Base-by-base conservation (phyloP, 1,140 invertebrate genomes). In the Ephestia elutella region DNA sequence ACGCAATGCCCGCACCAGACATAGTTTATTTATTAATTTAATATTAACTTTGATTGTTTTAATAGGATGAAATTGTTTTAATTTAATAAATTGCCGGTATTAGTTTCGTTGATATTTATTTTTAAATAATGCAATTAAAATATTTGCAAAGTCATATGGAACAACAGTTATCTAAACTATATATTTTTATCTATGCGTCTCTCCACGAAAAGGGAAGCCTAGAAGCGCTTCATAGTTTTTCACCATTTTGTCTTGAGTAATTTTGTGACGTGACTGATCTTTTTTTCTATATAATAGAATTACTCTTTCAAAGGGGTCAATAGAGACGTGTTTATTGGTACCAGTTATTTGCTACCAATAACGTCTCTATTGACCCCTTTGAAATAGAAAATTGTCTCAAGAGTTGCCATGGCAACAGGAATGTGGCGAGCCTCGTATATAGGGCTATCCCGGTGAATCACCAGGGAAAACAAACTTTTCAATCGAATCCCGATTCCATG, bases 1-100 rank as follows among this genome's bases (percentile, higher is more conserved):
- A 83, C 75, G 75, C 78, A 75, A 75, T 9, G 21, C 72, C 78
- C 75, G 75, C 75, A 77, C 70, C 63, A 55, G 71, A 70, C 66
- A 69, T 66, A 65, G 67, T 71, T 69, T 73, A 73, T 74, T 70
- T 75, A 71, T 73, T 70, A 68, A 75, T 71, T 76, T 75, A 68
- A 79, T 76, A 66, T 44, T 44, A 15, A 44, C 38, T 44, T 44
- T 44, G 38, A 44, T 44, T 44, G 38, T 44, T 44, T 44, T 15
- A 44, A 44, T 13, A 44, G 15, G 38, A 44, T 44, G 38, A 44
- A 59, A 56, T 9, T 15, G 13, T n/a, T 1, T 7, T 15, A 15
- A 44, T 15, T 44, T 44, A 44, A 15, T 17, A 15, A n/a, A 9
- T 44, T 0, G 38, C n/a, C 30, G 9, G 11, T 10, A 32, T 11